phyloP scores from a whole-genome alignment of 2,113 vertebrate species.

The Synodontis membranacea region DNA sequence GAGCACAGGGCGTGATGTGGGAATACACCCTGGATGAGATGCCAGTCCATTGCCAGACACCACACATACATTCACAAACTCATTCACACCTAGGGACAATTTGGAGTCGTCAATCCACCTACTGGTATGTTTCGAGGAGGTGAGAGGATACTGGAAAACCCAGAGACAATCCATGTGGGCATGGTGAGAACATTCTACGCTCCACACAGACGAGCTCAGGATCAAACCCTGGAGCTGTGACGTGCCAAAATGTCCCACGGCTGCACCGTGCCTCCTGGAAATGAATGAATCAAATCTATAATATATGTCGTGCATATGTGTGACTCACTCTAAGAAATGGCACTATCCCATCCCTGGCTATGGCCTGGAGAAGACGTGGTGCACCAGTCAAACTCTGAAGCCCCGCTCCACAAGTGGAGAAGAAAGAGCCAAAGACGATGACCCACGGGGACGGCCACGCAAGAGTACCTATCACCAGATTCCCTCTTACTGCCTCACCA shows the following conservation, averaged over 20 bases:
- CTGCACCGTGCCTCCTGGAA: not conserved
- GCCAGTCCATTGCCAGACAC: not conserved
- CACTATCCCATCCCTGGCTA: constrained; percentile 90
- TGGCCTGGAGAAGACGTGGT: constrained; percentile 92
- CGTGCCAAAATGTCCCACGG: not conserved
- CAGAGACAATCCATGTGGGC: not conserved
- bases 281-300: not conserved
- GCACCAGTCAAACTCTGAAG: constrained; percentile 95
- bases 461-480: constrained; percentile 92
- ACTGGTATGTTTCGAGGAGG: not conserved
- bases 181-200: not conserved
- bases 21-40: not conserved
- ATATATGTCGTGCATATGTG: not conserved
- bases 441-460: constrained; percentile 97
- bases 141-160: not conserved
- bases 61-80: constrained; percentile 38
- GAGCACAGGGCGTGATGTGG: not conserved
- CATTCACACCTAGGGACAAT: not conserved
- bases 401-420: constrained; percentile 94
- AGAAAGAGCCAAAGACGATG: constrained; percentile 96
- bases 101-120: not conserved
- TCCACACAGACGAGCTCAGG: not conserved
- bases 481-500: constrained; percentile 92
- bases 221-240: not conserved
- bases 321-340: constrained; percentile 89